phyloP scores from a whole-genome alignment of 2,797 vertebrate genomes.

The Melanotaenia maccullochi region DNA sequence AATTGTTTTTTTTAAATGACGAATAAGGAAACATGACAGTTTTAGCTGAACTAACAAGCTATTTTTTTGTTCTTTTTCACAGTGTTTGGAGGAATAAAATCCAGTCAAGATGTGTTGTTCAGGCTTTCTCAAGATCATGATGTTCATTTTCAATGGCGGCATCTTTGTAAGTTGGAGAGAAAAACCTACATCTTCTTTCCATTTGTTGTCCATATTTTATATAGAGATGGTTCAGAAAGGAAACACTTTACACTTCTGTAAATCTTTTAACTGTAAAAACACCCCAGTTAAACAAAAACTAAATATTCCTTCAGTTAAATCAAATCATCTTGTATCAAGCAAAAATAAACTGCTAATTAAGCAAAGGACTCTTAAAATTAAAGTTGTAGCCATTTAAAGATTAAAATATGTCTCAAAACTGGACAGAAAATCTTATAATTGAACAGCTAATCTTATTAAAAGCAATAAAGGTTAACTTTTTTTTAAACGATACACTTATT shows the following conservation, averaged over 20 bases:
- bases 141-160: constrained; percentile 84
- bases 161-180: constrained; percentile 83
- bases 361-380: too few species aligned
- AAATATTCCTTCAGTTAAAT: not conserved
- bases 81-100: constrained; percentile 32
- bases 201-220: not conserved
- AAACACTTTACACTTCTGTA: not conserved
- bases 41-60: constrained; percentile 4
- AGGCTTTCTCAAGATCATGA: constrained; percentile 81
- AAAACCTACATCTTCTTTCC: not conserved
- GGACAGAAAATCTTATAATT: too few species aligned
- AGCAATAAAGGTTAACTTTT: too few species aligned
- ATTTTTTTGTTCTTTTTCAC: constrained; percentile 20
- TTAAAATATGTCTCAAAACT: not conserved
- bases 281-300: not conserved
- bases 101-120: constrained; percentile 78
- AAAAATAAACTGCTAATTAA: not conserved
- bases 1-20: not conserved
- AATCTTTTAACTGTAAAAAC: not conserved
- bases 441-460: too few species aligned
- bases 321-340: not conserved
- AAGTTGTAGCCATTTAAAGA: not conserved
- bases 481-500: too few species aligned
- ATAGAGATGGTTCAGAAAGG: not conserved
- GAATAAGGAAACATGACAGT: not conserved